Evolutionary conservation across 2,888 invertebrate species (phyloP), one percentile per base, ranked within the genome.

Genomic region (Sarcophaga variegata): DNA sequence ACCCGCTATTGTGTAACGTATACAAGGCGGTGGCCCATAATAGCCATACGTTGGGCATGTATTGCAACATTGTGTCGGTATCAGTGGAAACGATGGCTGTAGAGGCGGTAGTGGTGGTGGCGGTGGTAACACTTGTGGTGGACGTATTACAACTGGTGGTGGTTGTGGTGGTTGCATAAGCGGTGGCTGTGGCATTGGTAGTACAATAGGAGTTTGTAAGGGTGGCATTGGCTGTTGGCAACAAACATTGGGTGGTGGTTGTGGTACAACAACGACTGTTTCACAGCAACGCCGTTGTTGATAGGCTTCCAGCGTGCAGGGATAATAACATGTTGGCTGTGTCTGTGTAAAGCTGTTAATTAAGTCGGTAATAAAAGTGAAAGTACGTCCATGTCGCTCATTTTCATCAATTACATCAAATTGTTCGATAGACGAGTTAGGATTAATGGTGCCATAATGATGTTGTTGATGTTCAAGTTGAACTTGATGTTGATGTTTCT

Each of bases 21-120:
- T 85, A 60, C 92, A 92, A 0, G 92, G 92, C 10, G 87, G 83
- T 25, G 92, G 92, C 6, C 92, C 91, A 1, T 91, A 92, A 72
- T 90, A 92, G 84, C 90, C 90, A 37, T 89, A 90, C 4, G 78
- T 89, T 20, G 90, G 90, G 83, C 92, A 92, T 5, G 89, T 80
- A 2, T 86, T 90, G 86, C 92, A 92, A 81, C 92, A 92, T 72
- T 89, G 90, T 59, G 91, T 88, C 72, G 91, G 91, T 66, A 88
- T 76, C 20, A 84, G 64, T 4, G 85, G 69, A 20, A 78, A 85
- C 17, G 60, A 14, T 3, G 72, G 47, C 1, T 76, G 47, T 6
- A 81, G 84, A 22, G 89, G 88, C 2, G 20, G 63, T 17, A 37
- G 10, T 5, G 72, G 72, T 45, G 77, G 89, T 62, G 83, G 89